Percentiles rank a stretch among this genome's conserved stretches.
Conservation (phyloP, 2,797 vertebrate genomes). For the Phalloptychus januarius region DNA sequence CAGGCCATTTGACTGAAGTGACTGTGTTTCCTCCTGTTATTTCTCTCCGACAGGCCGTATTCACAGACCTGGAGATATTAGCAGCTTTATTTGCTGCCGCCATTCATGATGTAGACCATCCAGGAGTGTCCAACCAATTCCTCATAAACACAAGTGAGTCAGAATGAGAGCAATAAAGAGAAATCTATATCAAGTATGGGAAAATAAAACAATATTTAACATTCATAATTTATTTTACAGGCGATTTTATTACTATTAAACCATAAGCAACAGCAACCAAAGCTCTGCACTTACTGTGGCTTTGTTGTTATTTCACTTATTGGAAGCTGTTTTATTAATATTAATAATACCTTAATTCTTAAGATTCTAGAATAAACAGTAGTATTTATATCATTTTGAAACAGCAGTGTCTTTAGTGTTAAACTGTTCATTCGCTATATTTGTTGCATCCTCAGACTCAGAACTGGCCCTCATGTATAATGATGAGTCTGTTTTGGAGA, state of each 20-base stretch:
- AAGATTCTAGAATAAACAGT: background rate
- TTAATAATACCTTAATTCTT: background rate
- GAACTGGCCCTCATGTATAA: constrained; percentile 97
- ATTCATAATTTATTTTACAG: background rate
- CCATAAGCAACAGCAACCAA: background rate
- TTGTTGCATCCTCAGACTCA: constrained; percentile 82
- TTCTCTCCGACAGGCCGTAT: constrained; percentile 84
- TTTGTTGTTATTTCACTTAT: background rate
- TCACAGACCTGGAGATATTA: constrained; percentile 93
- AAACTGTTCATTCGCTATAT: background rate
- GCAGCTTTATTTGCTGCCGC: constrained; percentile 92
- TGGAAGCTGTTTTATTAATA: background rate
- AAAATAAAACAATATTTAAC: background rate
- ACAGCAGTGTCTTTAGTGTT: background rate
- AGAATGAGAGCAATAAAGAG: background rate
- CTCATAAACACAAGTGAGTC: constrained; percentile 95
- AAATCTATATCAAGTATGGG: background rate
- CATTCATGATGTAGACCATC: constrained; percentile 95
- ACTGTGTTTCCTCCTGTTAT: background rate
- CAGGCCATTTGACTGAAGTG: background rate
- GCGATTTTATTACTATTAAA: background rate
- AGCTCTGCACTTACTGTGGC: background rate
- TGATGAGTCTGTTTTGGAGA: constrained; percentile 94
- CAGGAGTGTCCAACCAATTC: constrained; percentile 95
- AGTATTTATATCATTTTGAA: background rate